Base-by-base conservation (phyloP, 2,888 invertebrate genomes). In the Clusia tigrina region DNA sequence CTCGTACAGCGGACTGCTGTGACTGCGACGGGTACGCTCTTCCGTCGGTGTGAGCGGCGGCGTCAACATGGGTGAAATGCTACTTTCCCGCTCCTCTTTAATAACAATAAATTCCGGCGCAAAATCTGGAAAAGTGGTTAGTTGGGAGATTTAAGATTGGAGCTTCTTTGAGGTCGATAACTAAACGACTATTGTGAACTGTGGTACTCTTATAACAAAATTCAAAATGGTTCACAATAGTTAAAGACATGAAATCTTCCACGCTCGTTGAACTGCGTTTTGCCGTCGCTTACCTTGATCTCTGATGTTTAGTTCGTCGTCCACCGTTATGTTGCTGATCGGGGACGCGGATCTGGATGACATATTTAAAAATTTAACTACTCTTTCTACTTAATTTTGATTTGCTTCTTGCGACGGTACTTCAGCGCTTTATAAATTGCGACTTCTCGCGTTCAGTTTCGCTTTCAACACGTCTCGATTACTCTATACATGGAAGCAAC, bases 21-120 rank as follows among this genome's bases (percentile, higher is more conserved):
- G 63, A 48, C 63, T 63, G 62, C 69, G 70, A 53, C 72, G 70
- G 62, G 69, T 65, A 6, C 78, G 76, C 67, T 83, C 83, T 72
- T 87, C 90, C 58, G 91, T 90, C 77, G 91, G 91, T 72, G 91
- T 91, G 71, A 89, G 89, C 15, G 91, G 91, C 51, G 91, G 91
- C 70, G 91, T 91, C 70, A 91, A 85, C 71, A 91, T 85, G 62
- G 89, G 88, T 58, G 84, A 85, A 48, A 83, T 72, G 57, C 83
- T 83, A 63, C 87, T 87, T 68, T 88, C 87, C 64, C 87, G 87
- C 80, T 89, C 89, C 62, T 87, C 84, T 78, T 89, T 89, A 69
- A 89, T 88, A 77, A 86, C 87, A 62, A 88, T 86, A 69, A 88
- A 87, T 74, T 88, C 88, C 69, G 87, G 86, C 46, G 86, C 86